Conservation (phyloP, 2,888 invertebrate genomes). For the Cheilosia impressa region DNA sequence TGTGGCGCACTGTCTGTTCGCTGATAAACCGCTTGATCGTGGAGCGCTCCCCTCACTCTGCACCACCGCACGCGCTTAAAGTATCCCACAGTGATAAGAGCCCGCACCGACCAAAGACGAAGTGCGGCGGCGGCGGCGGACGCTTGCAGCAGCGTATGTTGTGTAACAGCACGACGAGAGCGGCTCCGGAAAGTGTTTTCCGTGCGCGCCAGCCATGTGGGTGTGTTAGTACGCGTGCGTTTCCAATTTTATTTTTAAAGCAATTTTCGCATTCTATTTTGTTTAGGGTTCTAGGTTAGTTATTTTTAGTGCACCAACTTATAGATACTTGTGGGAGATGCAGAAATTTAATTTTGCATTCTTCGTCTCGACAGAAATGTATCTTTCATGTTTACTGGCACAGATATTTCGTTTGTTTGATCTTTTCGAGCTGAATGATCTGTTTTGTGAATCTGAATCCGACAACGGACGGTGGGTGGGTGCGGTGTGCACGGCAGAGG, state of each 20-base stretch:
- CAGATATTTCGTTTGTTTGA: slow-evolving; percentile 50
- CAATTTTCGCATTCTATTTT: slow-evolving; percentile 50
- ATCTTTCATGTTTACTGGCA: slow-evolving; percentile 43
- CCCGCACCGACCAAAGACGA: background rate
- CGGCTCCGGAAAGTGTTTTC: slow-evolving; percentile 50
- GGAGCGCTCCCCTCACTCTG: background rate
- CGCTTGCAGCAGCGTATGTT: slow-evolving; percentile 46
- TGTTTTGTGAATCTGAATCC: slow-evolving; percentile 2
- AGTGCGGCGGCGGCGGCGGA: background rate
- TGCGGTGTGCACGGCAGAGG: too few species aligned
- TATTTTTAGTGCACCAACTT: slow-evolving; percentile 61
- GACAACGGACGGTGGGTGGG: too few species aligned
- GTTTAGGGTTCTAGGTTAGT: slow-evolving; percentile 71
- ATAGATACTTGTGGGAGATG: slow-evolving; percentile 53
- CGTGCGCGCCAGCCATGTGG: slow-evolving; percentile 35
- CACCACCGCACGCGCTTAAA: background rate
- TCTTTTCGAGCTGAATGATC: slow-evolving; percentile 16
- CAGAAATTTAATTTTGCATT: slow-evolving; percentile 42
- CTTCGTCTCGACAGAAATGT: slow-evolving; percentile 2
- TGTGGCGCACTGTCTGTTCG: slow-evolving; percentile 32
- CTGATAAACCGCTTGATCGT: slow-evolving; percentile 53
- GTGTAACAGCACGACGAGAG: slow-evolving; percentile 47
- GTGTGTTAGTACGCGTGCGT: slow-evolving; percentile 75
- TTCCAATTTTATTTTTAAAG: slow-evolving; percentile 68
- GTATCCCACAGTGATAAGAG: slow-evolving; percentile 58